Percentiles rank a stretch among this genome's conserved stretches.
Evolutionary conservation across 1,140 invertebrate genomes (phyloP).

Genomic region (Scaptomyza montana): DNA sequence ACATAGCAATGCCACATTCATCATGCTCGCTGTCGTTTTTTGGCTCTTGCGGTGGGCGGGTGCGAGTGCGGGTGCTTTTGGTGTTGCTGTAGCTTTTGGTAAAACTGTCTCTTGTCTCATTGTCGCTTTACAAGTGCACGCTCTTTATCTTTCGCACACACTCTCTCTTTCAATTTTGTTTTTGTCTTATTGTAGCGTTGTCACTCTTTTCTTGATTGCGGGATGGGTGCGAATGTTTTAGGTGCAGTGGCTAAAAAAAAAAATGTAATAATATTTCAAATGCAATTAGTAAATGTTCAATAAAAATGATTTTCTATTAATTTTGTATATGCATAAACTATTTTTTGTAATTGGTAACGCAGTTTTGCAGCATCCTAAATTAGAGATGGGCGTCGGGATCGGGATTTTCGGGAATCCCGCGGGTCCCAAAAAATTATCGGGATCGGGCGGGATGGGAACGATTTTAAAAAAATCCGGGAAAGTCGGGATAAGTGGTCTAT

Average conservation of each 20-base stretch:
- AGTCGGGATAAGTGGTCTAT: no score
- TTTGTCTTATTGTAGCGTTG: constrained; percentile 1
- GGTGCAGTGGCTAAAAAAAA: constrained; percentile 23
- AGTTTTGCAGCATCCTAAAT: no score
- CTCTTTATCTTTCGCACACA: not conserved
- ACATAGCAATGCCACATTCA: constrained; percentile 19
- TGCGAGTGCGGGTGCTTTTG: not conserved
- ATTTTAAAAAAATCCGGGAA: no score
- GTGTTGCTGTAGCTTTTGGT: not conserved
- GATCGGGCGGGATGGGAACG: no score
- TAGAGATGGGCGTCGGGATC: no score
- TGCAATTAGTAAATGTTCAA: not conserved
- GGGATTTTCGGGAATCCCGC: no score
- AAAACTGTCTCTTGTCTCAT: constrained; percentile 19
- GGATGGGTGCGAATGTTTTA: constrained; percentile 16
- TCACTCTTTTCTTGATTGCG: not conserved
- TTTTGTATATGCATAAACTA: no score
- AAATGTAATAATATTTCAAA: not conserved
- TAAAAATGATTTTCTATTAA: no score
- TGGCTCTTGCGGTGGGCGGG: constrained; percentile 25
- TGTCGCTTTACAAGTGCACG: not conserved
- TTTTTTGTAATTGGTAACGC: no score
- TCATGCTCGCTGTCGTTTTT: not conserved
- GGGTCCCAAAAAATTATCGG: no score
- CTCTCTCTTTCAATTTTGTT: not conserved